Evolutionary conservation across 2,113 vertebrate species (phyloP).

Genomic region (Microcebus ravelobensis): DNA sequence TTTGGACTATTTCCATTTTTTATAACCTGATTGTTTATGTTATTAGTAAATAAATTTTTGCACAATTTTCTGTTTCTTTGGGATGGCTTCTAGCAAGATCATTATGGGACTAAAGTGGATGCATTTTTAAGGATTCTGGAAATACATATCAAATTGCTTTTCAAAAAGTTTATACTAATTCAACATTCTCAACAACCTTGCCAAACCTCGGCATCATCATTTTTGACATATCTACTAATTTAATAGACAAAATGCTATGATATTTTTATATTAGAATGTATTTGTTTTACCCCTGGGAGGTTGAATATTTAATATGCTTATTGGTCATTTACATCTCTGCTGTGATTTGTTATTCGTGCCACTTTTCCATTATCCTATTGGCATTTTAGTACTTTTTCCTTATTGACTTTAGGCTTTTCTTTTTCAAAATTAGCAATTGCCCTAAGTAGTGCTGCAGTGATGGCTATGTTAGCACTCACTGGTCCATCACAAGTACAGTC

Average conservation of each 20-base stretch:
- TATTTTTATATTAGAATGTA: not conserved
- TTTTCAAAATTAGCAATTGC: not conserved
- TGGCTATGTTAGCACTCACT: not conserved
- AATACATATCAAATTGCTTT: not conserved
- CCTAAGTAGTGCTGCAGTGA: not conserved
- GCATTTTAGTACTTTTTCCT: not conserved
- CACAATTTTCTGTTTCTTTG: not conserved
- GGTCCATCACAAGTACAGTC: not conserved
- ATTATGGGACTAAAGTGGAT: not conserved
- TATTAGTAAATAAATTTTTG: not conserved
- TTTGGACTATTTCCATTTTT: not conserved
- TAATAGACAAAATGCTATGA: not conserved
- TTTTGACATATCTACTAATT: not conserved
- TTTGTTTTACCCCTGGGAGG: not conserved
- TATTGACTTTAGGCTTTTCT: conserved; percentile 2
- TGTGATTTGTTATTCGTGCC: not conserved
- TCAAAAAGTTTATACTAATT: not conserved
- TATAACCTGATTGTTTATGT: not conserved
- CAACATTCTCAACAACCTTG: not conserved
- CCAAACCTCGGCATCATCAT: not conserved
- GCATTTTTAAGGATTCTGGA: not conserved
- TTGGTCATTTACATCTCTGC: not conserved
- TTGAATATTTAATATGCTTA: not conserved
- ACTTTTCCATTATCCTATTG: not conserved
- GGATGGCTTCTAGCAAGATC: not conserved